Base-by-base conservation (phyloP, 2,888 invertebrate genomes). In the Drosophila testacea region DNA sequence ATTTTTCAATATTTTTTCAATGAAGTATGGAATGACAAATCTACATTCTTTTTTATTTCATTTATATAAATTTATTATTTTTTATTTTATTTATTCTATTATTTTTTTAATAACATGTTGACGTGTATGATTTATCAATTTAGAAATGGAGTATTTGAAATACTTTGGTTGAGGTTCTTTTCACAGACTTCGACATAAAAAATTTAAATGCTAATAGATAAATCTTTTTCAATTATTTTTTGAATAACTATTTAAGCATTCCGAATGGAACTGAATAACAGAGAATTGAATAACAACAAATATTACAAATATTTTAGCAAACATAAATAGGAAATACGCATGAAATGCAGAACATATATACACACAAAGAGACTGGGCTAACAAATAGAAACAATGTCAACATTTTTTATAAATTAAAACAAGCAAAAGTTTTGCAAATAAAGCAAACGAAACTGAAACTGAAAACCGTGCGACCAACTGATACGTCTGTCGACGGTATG, bases 391-490 rank as follows among this genome's bases (percentile, higher is more conserved):
- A 74, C 63, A 77, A 77, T 65, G 59, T 46, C 47, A 57, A 62
- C 68, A 63, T 44, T 56, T 64, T 64, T 64, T 46, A 32, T 44
- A 65, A 79, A 65, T 73, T 52, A 22, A 69, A 69, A 65, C 52
- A 69, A 67, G n/a, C 59, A 46, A 69, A 66, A 63, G 64, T 77
- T 57, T 69, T 60, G 48, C 13, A 69, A 66, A 73, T 38, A 56
- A 66, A 73, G 60, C 34, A 22, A 50, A 47, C 11, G 28, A 60
- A 54, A 50, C 39, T 34, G 46, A 41, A 55, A 55, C 34, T 28
- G 13, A 46, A 66, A 66, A 55, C 56, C 66, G 77, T 77, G 73
- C 63, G 66, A 77, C 47, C 61, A 36, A 66, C 52, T 59, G 61
- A 34, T 32, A 54, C 55, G 32, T n/a, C 51, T 36, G 11, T 7